Conservation (phyloP, 2,113 vertebrate species). For the Nerophis lumbriciformis region DNA sequence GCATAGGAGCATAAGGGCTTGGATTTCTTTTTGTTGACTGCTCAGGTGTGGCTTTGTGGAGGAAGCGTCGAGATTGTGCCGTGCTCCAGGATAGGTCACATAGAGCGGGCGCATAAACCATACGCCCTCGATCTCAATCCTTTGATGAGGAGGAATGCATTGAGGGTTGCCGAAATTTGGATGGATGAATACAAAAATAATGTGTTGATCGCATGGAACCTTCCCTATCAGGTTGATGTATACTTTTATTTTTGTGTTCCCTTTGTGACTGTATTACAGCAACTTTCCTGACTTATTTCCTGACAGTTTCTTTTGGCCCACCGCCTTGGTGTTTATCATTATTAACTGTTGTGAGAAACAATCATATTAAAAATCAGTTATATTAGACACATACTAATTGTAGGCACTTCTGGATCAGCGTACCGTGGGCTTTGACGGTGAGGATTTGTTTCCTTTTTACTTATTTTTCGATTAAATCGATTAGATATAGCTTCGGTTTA, state of each 20-base stretch:
- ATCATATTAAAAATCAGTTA: too few relatives aligned
- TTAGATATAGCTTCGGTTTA: too few relatives aligned
- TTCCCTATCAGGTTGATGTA: slow-evolving; percentile 60
- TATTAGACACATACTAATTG: too few relatives aligned
- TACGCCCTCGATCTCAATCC: slow-evolving; percentile 52
- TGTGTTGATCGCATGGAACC: slow-evolving; percentile 71
- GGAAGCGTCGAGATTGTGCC: slow-evolving; percentile 74
- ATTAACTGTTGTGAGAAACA: too few relatives aligned
- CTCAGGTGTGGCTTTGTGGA: slow-evolving; percentile 75
- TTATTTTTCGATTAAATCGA: too few relatives aligned
- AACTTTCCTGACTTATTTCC: too few relatives aligned
- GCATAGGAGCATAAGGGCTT: too few relatives aligned
- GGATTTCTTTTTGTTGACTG: background rate
- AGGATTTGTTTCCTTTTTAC: too few relatives aligned
- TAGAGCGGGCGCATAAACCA: slow-evolving; percentile 73
- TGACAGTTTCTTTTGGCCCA: too few relatives aligned
- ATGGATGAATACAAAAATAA: slow-evolving; percentile 76
- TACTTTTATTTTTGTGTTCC: background rate
- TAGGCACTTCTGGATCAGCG: too few relatives aligned
- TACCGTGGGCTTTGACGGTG: background rate
- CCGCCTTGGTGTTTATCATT: too few relatives aligned
- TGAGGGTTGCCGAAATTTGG: slow-evolving; percentile 73
- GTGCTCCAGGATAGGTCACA: slow-evolving; percentile 70
- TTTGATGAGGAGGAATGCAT: slow-evolving; percentile 62
- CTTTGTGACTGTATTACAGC: too few relatives aligned